Evolutionary conservation across 2,113 vertebrate species (phyloP), one percentile per base, ranked within the genome.

Genomic region (Anguilla japonica): DNA sequence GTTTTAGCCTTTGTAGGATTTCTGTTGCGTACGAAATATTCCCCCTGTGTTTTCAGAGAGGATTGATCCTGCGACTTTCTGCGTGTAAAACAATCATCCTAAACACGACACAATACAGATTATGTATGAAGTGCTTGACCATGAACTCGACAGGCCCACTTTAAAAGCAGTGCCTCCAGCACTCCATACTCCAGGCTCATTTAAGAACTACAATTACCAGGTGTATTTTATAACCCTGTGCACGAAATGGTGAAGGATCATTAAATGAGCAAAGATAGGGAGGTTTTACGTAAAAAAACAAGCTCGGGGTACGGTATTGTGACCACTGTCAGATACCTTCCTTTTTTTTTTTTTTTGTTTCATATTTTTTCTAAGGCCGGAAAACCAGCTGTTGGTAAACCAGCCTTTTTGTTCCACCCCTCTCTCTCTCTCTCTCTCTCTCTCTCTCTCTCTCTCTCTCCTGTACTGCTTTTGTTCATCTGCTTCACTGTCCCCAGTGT

Each of bases 391-490:
- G 34, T 34, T 34, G 0, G 71, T 9, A 13, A 75, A 26, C 0
- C n/a, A 75, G 29, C n/a, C 5, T n/a, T 34, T 75, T 34, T 75
- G n/a, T 75, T 34, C n/a, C 22, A 14, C 3, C 79, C 96, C 8
- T 46, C 5, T 95, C 90, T 95, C 95, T 0, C 95, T 95, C 1
- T 94, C 95, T 0, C 95, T 96, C 2, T 95, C 95, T 91, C 95
- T 96, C 88, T 96, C 95, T 95, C 90, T 95, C 95, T 0, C 95
- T 94, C 95, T 0, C 95, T 96, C 2, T 95, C 95, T 91, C 95
- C 96, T 34, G 1, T 34, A 34, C 88, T 96, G 95, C 85, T 96
- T 75, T 75, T 75, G 71, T 75, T 75, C 34, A 34, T 34, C 34
- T 34, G 34, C 71, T 26, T 75, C n/a, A 34, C 71, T 34, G n/a